Percentiles rank a stretch among this genome's conserved stretches.
Evolutionary conservation across 1,140 invertebrate genomes (phyloP).

Genomic region (Drosophila sturtevanti): DNA sequence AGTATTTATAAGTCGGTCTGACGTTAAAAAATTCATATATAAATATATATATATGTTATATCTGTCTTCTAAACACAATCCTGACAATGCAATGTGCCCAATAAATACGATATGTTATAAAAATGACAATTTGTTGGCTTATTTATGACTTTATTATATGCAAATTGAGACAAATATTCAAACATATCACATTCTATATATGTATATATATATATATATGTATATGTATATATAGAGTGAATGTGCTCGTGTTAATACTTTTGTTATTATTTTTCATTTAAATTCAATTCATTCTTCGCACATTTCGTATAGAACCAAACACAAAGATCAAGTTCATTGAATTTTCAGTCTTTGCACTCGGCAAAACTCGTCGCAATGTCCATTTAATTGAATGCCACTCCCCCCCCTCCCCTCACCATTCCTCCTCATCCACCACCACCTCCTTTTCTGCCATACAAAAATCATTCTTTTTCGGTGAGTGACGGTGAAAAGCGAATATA

Average conservation of each 20-base stretch:
- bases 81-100: slow-evolving; percentile 44
- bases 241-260: slow-evolving; percentile 57
- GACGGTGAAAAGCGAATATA: slow-evolving; percentile 50
- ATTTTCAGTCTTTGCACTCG: slow-evolving; percentile 66
- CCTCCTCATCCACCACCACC: neutral
- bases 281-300: slow-evolving; percentile 43
- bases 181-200: slow-evolving; percentile 26
- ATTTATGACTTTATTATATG: slow-evolving; percentile 79
- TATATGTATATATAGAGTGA: slow-evolving; percentile 12
- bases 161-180: slow-evolving; percentile 73
- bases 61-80: neutral
- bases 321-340: slow-evolving; percentile 78
- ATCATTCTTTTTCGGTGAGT: slow-evolving; percentile 21
- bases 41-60: too few species aligned
- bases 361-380: slow-evolving; percentile 35
- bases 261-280: slow-evolving; percentile 65
- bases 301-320: slow-evolving; percentile 1
- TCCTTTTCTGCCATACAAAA: neutral
- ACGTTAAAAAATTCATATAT: too few species aligned
- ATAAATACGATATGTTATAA: slow-evolving; percentile 73
- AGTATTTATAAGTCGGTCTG: slow-evolving; percentile 25
- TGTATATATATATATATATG: slow-evolving; percentile 10
- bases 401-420: neutral
- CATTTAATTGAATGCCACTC: slow-evolving; percentile 66
- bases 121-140: slow-evolving; percentile 68